Evolutionary conservation across 2,113 vertebrate genomes (phyloP).

Genomic region (Nestor notabilis): DNA sequence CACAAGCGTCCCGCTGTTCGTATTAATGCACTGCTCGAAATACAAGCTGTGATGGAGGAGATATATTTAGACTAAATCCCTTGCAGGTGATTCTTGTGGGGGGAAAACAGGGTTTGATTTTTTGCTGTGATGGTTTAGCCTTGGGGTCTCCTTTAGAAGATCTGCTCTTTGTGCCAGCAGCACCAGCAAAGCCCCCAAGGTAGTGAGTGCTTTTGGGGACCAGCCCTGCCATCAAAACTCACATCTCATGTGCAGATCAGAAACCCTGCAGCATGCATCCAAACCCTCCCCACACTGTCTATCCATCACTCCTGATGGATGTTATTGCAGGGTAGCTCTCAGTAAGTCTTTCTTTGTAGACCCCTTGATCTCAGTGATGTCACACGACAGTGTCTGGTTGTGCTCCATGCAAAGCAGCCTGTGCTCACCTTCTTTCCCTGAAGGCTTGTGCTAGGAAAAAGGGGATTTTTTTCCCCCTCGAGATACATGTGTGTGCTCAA

Average conservation of each 20-base stretch:
- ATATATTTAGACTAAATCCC: not conserved
- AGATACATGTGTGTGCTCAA: fast-evolving
- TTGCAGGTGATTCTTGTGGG: not conserved
- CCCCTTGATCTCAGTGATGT: not conserved
- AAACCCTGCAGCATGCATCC: fast-evolving
- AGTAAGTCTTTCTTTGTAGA: not conserved
- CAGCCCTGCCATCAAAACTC: not conserved
- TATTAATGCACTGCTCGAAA: not conserved
- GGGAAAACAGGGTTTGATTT: not conserved
- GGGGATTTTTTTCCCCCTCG: fast-evolving
- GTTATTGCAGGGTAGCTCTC: not conserved
- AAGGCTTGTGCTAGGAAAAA: not conserved
- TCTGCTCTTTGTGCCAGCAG: not conserved
- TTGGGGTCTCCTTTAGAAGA: not conserved
- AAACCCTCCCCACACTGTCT: not conserved
- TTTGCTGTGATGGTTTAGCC: not conserved
- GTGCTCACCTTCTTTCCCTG: not conserved
- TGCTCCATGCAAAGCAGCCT: fast-evolving
- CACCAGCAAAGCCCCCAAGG: not conserved
- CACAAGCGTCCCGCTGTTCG: fast-evolving
- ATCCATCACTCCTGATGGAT: not conserved
- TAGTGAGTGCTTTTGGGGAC: not conserved
- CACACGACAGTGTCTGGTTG: not conserved
- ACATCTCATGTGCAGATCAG: not conserved
- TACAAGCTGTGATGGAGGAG: not conserved